phyloP scores from a whole-genome alignment of 2,113 vertebrate genomes.

The Cichladusa arquata region DNA sequence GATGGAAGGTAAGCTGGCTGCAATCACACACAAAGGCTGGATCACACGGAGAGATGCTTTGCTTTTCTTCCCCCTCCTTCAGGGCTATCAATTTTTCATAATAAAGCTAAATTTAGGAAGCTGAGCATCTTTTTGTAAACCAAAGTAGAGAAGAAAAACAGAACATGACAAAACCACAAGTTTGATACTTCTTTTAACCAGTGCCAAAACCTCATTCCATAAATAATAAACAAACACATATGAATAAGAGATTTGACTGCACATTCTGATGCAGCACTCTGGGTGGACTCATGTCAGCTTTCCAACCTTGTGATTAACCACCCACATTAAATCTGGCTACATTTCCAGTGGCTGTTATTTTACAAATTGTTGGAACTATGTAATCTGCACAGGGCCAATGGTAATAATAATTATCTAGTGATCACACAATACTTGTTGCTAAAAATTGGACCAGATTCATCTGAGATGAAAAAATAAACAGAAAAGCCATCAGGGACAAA shows the following conservation, averaged over 20 bases:
- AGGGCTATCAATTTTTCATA: constrained; percentile 49
- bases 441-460: background rate
- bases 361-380: constrained; percentile 13
- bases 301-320: constrained; percentile 35
- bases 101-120: constrained; percentile 42
- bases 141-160: constrained; percentile 23
- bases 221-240: constrained; percentile 50
- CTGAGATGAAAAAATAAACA: background rate
- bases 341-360: constrained; percentile 3
- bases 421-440: background rate
- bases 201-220: constrained; percentile 42
- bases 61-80: background rate
- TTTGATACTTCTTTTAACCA: constrained; percentile 37
- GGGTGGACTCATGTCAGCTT: constrained; percentile 3
- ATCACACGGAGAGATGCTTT: background rate
- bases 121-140: constrained; percentile 17
- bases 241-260: constrained; percentile 4
- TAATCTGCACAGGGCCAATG: background rate
- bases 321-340: constrained; percentile 31
- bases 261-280: background rate
- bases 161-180: constrained; percentile 40
- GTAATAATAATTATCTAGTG: constrained; percentile 1
- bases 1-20: background rate
- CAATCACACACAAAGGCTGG: background rate
- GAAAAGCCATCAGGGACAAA: background rate